These are phyloP conservation scores for Pocota personata DNA, from an alignment of 2,888 invertebrate species.

Conservation along the genomic window DNA sequence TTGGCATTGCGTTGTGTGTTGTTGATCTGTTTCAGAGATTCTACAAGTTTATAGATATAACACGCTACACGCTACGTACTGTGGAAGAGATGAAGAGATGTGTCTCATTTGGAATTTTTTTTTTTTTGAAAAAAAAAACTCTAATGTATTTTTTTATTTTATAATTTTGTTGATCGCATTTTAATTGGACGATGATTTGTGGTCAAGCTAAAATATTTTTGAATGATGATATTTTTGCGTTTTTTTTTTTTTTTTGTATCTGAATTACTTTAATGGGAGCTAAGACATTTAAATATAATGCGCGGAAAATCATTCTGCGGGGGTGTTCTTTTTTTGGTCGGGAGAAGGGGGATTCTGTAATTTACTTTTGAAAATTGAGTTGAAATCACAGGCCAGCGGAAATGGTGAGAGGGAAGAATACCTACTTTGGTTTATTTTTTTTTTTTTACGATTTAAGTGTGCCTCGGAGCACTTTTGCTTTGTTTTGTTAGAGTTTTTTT, in stretches of 20 bases:
- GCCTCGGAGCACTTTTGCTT: conserved; percentile 57
- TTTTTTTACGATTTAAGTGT: conserved; percentile 57
- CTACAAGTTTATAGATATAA: conserved; percentile 27
- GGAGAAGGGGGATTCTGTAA: conserved; percentile 15
- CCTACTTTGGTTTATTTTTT: background rate
- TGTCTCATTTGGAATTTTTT: conserved; percentile 53
- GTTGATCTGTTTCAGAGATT: conserved; percentile 52
- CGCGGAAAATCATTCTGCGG: conserved; percentile 59
- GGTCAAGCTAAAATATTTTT: conserved; percentile 53
- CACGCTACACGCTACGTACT: conserved; percentile 13
- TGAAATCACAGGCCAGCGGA: conserved; percentile 43
- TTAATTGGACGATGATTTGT: conserved; percentile 73
- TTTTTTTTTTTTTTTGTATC: conserved; percentile 12
- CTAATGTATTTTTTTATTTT: conserved; percentile 24
- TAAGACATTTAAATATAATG: conserved; percentile 54
- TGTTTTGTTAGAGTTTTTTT: conserved; percentile 33
- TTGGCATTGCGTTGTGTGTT: conserved; percentile 1
- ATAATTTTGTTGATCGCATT: conserved; percentile 72
- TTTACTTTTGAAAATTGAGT: conserved; percentile 49
- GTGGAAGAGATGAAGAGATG: conserved; percentile 52
- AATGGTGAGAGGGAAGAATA: conserved; percentile 25
- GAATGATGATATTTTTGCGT: conserved; percentile 55
- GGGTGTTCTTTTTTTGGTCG: conserved; percentile 15
- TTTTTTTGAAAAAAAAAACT: background rate
- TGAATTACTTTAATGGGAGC: conserved; percentile 39